Evolutionary conservation across 2,888 invertebrate species (phyloP).

Genomic region (Carterocephalus palaemon): DNA sequence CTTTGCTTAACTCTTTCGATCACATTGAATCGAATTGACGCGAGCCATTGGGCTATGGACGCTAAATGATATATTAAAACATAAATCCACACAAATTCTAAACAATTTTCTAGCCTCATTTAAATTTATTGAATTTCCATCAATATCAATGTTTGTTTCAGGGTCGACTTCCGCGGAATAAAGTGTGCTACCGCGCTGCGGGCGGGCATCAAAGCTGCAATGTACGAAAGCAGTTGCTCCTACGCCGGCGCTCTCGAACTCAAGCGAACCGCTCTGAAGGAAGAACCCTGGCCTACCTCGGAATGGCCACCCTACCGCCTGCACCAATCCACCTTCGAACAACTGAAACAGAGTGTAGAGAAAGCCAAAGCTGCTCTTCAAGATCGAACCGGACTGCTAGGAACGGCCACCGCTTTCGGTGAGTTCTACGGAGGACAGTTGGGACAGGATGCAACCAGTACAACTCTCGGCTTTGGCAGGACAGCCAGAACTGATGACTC

Average conservation of each 20-base stretch:
- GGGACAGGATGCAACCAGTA: slow-evolving; percentile 57
- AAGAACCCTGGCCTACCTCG: slow-evolving; percentile 79
- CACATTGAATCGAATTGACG: no score
- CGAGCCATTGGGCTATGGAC: no score
- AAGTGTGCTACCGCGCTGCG: slow-evolving; percentile 68
- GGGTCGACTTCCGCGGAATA: slow-evolving; percentile 64
- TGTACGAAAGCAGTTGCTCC: slow-evolving; percentile 97
- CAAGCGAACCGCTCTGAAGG: slow-evolving; percentile 82
- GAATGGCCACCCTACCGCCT: slow-evolving; percentile 90
- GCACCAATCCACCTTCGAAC: slow-evolving; percentile 92
- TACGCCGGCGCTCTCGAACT: slow-evolving; percentile 91
- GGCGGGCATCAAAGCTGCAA: slow-evolving; percentile 74
- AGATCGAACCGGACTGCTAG: slow-evolving; percentile 83
- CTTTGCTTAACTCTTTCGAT: no score
- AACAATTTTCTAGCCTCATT: no score
- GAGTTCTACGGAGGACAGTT: slow-evolving; percentile 80
- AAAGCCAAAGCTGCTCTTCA: slow-evolving; percentile 93
- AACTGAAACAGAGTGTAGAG: slow-evolving; percentile 92
- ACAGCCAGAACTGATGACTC: slow-evolving; percentile 62
- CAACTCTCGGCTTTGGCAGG: slow-evolving; percentile 62
- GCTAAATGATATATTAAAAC: no score
- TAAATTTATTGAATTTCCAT: no score
- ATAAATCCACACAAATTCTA: no score
- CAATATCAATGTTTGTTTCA: no score
- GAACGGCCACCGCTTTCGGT: slow-evolving; percentile 86